Conservation (phyloP, 2,797 vertebrate genomes). For the Malacoctenus gilli region DNA sequence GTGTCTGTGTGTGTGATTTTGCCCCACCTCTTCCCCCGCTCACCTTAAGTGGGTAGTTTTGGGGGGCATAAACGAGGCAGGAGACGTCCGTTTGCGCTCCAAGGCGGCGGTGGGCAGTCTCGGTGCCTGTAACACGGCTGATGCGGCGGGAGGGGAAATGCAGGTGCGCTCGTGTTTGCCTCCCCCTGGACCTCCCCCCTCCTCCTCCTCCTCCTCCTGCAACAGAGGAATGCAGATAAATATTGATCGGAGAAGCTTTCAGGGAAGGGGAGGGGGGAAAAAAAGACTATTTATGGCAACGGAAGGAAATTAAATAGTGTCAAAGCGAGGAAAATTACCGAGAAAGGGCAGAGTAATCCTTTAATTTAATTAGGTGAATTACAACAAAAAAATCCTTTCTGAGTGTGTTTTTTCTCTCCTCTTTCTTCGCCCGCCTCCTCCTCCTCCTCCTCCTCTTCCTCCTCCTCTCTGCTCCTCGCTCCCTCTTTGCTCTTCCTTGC, state of each 20-base stretch:
- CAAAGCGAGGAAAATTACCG: constrained; percentile 55
- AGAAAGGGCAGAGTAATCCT: constrained; percentile 67
- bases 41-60: neutral
- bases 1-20: constrained; percentile 2
- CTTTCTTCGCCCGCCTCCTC: constrained; percentile 30
- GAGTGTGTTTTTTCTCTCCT: constrained; percentile 36
- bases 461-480: constrained; percentile 27
- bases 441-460: constrained; percentile 31
- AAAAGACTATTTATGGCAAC: constrained; percentile 25
- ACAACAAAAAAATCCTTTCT: constrained; percentile 61
- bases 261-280: neutral
- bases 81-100: neutral
- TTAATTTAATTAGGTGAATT: constrained; percentile 78
- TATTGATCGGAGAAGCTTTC: constrained; percentile 68
- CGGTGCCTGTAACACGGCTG: too few species aligned
- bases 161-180: constrained; percentile 74
- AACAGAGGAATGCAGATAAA: constrained; percentile 55
- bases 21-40: too few species aligned
- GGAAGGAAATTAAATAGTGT: constrained; percentile 65
- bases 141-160: constrained; percentile 56
- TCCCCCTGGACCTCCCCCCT: constrained; percentile 57
- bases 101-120: constrained; percentile 32
- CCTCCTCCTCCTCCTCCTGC: constrained; percentile 21
- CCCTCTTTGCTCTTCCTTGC: constrained; percentile 32
- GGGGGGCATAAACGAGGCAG: too few species aligned